These are phyloP conservation scores for Hyperoodon ampullatus DNA, from an alignment of 2,113 vertebrate species.

Conservation along the genomic window DNA sequence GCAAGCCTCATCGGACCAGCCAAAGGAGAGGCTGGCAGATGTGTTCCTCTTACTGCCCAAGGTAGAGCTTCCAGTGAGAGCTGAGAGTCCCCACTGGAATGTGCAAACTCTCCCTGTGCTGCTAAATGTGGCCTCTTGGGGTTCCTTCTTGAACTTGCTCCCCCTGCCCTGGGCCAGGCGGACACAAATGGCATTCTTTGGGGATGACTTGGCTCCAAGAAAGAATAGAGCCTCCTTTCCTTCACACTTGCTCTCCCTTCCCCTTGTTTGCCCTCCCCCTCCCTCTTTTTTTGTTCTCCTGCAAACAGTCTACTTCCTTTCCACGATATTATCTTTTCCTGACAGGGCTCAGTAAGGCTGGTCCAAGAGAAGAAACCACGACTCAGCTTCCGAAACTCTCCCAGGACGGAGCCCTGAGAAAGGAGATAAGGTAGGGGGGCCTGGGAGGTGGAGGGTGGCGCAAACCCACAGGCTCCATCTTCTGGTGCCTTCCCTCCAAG, in stretches of 20 bases:
- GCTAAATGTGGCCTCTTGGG: not conserved
- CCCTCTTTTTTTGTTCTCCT: constrained; percentile 82
- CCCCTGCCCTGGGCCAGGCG: not conserved
- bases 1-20: not conserved
- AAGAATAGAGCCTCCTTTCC: constrained; percentile 79
- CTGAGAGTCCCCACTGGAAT: not conserved
- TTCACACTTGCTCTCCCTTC: constrained; percentile 52
- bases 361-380: constrained; percentile 68
- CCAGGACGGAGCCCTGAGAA: constrained; percentile 40
- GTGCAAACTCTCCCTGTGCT: not conserved
- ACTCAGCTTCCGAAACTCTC: constrained; percentile 46
- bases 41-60: not conserved
- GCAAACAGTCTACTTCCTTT: constrained; percentile 84
- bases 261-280: not conserved
- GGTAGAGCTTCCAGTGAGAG: not conserved
- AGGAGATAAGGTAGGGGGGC: constrained; percentile 12
- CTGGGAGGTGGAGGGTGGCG: not conserved
- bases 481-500: not conserved
- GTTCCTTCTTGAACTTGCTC: not conserved
- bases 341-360: constrained; percentile 74
- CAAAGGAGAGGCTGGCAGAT: not conserved
- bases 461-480: not conserved
- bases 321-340: constrained; percentile 83
- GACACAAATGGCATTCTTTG: constrained; percentile 82
- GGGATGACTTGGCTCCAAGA: constrained; percentile 78